Evolutionary conservation across 2,113 vertebrate genomes (phyloP), one percentile per base, ranked within the genome.

Genomic region (Neoarius graeffei): DNA sequence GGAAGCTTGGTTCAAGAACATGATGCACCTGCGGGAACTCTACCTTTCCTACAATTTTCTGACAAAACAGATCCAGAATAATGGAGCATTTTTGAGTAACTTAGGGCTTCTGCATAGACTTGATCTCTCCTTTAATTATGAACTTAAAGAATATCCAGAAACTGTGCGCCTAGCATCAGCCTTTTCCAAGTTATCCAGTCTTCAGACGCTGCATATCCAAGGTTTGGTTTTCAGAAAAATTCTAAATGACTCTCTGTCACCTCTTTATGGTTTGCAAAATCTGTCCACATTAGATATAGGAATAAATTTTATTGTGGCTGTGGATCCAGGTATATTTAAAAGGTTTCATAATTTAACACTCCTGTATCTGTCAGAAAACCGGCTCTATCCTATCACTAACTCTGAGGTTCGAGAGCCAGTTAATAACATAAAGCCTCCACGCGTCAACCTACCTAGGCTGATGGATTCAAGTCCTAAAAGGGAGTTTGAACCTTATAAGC

Each of bases 351-450:
- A 94, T 0, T 5, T 95, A 85, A 94, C 89, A 48, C 62, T 93
- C 74, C 95, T 97, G 88, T 95, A 95, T 89, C 95, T 97, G 0
- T 93, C 95, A 42, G 96, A 95, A 91, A 97, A 96, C 87, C 94
- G 95, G 30, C 93, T 97, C 82, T 94, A 93, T 90, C 95, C 95
- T 0, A 83, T 85, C 0, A 60, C 90, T 4, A 48, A 27, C 57
- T 80, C 20, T 19, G 35, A 4, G 0, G 7, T 0, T 13, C 25
- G 14, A 35, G 30, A 0, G 0, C 0, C 30, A 0, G 71, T 74
- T 8, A 35, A 52, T 69, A 76, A 60, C 74, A n/a, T 87, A 20
- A 79, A 59, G 42, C 69, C 64, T 20, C 66, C 64, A 3, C 85
- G 59, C 13, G 3, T 81, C 73, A 86, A 66, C 6, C 6, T 88